Base-by-base conservation (phyloP, 2,797 vertebrate species). In the Cyclopterus lumpus region DNA sequence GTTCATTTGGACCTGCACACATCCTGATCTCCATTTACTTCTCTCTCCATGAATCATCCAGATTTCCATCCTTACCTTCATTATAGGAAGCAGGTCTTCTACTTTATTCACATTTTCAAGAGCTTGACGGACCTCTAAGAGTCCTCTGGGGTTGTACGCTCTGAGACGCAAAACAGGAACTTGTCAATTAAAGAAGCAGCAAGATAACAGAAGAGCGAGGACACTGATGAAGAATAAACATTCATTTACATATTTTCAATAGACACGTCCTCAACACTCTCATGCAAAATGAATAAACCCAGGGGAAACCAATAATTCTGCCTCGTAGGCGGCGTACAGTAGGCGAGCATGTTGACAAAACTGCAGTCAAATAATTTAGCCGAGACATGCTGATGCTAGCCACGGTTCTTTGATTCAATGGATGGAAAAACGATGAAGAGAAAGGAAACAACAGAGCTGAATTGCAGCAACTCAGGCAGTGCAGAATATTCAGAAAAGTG, bases 11-110 rank as follows among this genome's bases (percentile, higher is more conserved):
- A 34, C 1, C 8, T 1, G 32, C 22, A 30, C 18, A 26, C 24
- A 15, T 26, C 34, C 60, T 48, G 14, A 6, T 46, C 26, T 24
- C n/a, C 1, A 5, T 22, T 59, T 12, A 36, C 42, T 18, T 24
- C 12, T n/a, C 11, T 63, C 46, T 18, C 2, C 7, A 11, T 28
- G 32, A 1, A 32, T 44, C 20, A 32, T 53, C 8, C 57, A 14
- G n/a, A 22, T 38, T 62, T 69, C 30, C 54, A 7, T 75, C 66
- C 65, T 87, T 95, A 99, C 98, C 97, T 99, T 99, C 97, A 99
- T 99, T 86, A 99, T 98, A 20, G 97, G 97, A 88, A 99, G 96
- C 66, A 99, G 96, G 88, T 99, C 98, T 92, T 99, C 98, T 60
- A 99, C 97, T 91, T 96, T 98, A 88, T 96, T 96, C 3, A 99